Evolutionary conservation across 2,888 invertebrate genomes (phyloP).

Genomic region (Steromphala cineraria): DNA sequence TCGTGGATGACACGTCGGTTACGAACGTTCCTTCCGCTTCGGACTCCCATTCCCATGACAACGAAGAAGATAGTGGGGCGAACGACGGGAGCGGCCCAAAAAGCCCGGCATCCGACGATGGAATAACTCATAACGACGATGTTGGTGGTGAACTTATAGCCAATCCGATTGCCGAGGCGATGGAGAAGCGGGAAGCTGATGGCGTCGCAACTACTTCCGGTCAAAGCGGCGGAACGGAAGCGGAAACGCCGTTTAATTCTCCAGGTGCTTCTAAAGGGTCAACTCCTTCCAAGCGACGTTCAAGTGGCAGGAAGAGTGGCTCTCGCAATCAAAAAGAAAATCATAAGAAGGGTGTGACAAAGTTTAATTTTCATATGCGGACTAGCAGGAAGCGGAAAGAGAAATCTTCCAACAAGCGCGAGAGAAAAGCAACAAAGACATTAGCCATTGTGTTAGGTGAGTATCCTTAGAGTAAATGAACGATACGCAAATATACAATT

Average conservation of each 20-base stretch:
- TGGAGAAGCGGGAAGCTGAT: constrained; percentile 41
- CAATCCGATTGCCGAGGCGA: constrained; percentile 83
- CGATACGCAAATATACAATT: too few species aligned
- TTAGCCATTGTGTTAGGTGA: constrained; percentile 98
- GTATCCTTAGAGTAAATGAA: too few species aligned
- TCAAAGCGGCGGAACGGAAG: constrained; percentile 82
- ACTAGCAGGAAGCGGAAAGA: constrained; percentile 88
- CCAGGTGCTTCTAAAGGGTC: constrained; percentile 26
- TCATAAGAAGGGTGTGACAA: constrained; percentile 69
- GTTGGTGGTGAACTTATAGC: constrained; percentile 90
- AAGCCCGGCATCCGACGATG: constrained; percentile 42
- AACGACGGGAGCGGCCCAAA: constrained; percentile 49
- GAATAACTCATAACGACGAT: constrained; percentile 79
- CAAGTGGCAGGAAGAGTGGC: not conserved
- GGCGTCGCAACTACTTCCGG: constrained; percentile 75
- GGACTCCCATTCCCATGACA: constrained; percentile 60
- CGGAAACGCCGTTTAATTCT: constrained; percentile 54
- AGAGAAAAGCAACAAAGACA: constrained; percentile 98
- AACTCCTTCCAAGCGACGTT: not conserved
- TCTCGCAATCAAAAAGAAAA: constrained; percentile 29
- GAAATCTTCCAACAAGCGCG: constrained; percentile 76
- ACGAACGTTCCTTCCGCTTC: constrained; percentile 54
- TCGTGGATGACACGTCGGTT: constrained; percentile 36
- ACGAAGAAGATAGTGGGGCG: constrained; percentile 58
- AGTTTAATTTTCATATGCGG: constrained; percentile 72